Conservation (phyloP, 1,140 invertebrate species). For the Monochamus saltuarius region DNA sequence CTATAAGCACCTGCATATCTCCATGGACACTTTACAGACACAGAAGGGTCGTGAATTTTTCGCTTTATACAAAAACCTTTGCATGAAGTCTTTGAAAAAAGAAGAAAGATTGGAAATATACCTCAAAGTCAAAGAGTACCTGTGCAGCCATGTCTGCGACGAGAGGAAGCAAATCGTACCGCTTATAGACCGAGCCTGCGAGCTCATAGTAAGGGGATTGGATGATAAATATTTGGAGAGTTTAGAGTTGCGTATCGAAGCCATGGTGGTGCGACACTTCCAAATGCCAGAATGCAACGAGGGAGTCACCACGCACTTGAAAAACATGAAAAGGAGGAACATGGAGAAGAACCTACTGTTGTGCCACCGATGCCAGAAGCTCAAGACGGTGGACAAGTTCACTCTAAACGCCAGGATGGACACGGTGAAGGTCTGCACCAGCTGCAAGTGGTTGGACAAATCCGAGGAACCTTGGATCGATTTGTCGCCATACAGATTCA, state of each 20-base stretch:
- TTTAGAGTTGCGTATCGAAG: constrained; percentile 60
- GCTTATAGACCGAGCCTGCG: constrained; percentile 63
- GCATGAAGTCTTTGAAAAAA: constrained; percentile 51
- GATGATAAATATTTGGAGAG: constrained; percentile 55
- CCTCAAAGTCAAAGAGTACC: constrained; percentile 57
- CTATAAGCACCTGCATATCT: constrained; percentile 57
- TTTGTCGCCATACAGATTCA: constrained; percentile 62
- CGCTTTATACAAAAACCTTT: constrained; percentile 59
- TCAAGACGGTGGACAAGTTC: constrained; percentile 57
- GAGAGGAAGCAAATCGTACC: constrained; percentile 58
- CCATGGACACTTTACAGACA: constrained; percentile 66
- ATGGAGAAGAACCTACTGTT: constrained; percentile 57
- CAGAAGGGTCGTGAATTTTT: constrained; percentile 65
- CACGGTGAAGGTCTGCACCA: constrained; percentile 54
- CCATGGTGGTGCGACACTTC: constrained; percentile 56
- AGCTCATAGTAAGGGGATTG: constrained; percentile 57
- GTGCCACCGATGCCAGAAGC: constrained; percentile 57
- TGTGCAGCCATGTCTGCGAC: constrained; percentile 58
- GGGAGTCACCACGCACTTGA: constrained; percentile 55
- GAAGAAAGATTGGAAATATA: constrained; percentile 61
- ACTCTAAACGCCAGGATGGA: constrained; percentile 51
- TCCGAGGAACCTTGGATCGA: constrained; percentile 57
- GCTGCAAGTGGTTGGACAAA: constrained; percentile 56
- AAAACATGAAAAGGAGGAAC: constrained; percentile 52
- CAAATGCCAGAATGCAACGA: constrained; percentile 58